Conservation (phyloP, 2,113 vertebrate species). For the Pongo pygmaeus region DNA sequence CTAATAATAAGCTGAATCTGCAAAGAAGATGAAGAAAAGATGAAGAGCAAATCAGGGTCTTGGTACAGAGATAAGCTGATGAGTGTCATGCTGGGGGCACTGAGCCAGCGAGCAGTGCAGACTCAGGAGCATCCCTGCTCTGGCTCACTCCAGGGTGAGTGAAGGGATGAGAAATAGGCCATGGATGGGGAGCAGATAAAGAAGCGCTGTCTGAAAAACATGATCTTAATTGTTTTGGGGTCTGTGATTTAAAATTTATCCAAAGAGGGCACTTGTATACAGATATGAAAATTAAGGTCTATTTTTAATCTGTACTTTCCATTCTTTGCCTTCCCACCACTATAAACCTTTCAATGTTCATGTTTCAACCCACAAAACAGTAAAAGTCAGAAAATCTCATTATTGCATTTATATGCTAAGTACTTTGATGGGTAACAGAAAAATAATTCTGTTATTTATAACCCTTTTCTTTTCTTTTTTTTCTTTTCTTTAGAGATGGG, state of each 20-base stretch:
- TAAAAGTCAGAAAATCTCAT: background rate
- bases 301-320: background rate
- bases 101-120: background rate
- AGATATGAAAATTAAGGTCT: background rate
- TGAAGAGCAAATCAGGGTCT: background rate
- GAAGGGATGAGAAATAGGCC: too few relatives aligned
- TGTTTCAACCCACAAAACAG: background rate
- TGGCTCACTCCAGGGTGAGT: accelerated
- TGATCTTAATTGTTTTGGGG: background rate
- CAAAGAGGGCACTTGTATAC: background rate
- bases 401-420: background rate
- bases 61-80: background rate
- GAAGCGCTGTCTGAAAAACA: background rate
- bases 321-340: background rate
- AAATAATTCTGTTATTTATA: background rate
- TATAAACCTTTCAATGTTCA: background rate
- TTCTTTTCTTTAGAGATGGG: background rate
- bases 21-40: background rate
- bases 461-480: background rate
- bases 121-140: accelerated
- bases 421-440: background rate
- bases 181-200: background rate
- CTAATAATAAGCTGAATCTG: constrained; percentile 14
- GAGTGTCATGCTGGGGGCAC: background rate
- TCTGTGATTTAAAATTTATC: background rate